These are phyloP conservation scores for Mnemiopsis leidyi DNA, from an alignment of 37 sponge, comb jelly and placozoan species.

Conservation along the genomic window DNA sequence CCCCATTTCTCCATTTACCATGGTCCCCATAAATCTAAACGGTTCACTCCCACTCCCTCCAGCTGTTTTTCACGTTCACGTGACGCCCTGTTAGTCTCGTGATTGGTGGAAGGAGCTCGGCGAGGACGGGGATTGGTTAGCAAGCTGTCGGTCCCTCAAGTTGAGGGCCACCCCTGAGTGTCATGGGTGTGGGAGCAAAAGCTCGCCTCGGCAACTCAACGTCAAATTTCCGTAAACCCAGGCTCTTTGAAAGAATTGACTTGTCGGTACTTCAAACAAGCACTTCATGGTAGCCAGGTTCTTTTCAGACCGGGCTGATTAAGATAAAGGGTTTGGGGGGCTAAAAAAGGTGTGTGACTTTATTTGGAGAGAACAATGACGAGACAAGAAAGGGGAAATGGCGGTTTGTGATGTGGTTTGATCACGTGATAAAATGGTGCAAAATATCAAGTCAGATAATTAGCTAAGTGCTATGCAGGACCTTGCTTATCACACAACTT, in stretches of 20 bases:
- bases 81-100: neutral
- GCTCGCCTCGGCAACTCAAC: conserved; percentile 21
- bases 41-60: neutral
- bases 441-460: neutral
- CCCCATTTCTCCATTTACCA: neutral
- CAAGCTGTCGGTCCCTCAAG: neutral
- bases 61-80: neutral
- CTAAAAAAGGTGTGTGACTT: neutral
- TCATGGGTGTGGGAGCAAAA: conserved; percentile 50
- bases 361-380: neutral
- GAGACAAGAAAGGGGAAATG: too few species aligned
- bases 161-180: conserved; percentile 24
- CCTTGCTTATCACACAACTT: too few species aligned
- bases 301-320: too few species aligned
- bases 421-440: too few species aligned
- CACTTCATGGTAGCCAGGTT: neutral
- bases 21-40: neutral
- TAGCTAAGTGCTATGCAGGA: too few species aligned
- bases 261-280: neutral
- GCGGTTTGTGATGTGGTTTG: too few species aligned
- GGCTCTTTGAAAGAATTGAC: neutral
- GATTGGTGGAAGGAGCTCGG: neutral
- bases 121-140: neutral
- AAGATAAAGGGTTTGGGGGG: neutral
- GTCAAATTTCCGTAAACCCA: neutral